Percentiles rank a stretch among this genome's conserved stretches.
Conservation (phyloP, 2,113 vertebrate species). For the Psephotus haematonotus region DNA sequence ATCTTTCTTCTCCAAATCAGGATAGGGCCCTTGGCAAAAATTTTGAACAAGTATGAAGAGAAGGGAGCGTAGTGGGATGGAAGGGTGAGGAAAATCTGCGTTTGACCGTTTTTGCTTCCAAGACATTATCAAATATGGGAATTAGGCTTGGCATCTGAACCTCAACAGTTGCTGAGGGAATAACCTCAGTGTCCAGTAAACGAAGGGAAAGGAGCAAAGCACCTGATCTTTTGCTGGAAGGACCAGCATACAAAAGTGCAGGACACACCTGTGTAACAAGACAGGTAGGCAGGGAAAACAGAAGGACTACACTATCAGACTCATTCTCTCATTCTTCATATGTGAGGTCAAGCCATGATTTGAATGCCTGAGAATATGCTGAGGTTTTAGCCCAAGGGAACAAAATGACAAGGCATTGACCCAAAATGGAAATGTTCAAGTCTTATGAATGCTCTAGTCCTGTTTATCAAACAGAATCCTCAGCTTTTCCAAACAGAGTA, state of each 20-base stretch:
- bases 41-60: not conserved
- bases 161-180: not conserved
- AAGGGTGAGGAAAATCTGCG: rapidly evolving
- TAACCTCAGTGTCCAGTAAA: not conserved
- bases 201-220: not conserved
- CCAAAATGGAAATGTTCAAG: slow-evolving; percentile 59
- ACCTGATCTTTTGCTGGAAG: not conserved
- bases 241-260: not conserved
- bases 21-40: not conserved
- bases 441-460: not conserved
- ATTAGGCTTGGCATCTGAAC: not conserved
- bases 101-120: not conserved
- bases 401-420: slow-evolving; percentile 31
- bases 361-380: not conserved
- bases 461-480: slow-evolving; percentile 54
- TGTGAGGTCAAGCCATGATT: not conserved
- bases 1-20: not conserved
- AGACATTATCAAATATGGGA: not conserved
- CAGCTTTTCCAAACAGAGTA: slow-evolving; percentile 41
- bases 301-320: not conserved
- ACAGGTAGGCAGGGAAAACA: not conserved
- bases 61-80: not conserved
- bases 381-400: not conserved
- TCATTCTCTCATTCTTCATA: not conserved
- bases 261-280: not conserved